Base-by-base conservation (phyloP, 2,888 invertebrate genomes). In the Himalopsyche tibetana region DNA sequence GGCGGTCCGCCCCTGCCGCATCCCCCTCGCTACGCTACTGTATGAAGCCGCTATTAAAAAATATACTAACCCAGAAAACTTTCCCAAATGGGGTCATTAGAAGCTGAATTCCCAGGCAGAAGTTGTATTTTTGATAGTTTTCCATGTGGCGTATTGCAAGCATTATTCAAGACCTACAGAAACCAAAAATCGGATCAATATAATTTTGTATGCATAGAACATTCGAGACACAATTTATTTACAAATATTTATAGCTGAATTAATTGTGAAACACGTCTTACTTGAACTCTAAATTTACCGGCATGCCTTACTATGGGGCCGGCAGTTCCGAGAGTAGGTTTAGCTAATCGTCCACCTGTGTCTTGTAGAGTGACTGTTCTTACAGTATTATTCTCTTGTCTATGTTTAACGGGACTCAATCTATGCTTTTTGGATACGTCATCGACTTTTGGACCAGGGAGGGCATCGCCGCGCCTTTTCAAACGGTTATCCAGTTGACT, bases 31-130 rank as follows among this genome's bases (percentile, higher is more conserved):
- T 28, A 28, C 28, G 28, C 28, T 28, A 28, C 28, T 28, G 28
- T 28, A 28, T 42, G 42, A 42, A 42, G 9, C 42, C 42, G 3
- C 42, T 9, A 45, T 8, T 45, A 74, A 5, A 12, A 69, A 17
- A 82, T 28, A 40, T 19, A 89, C 89, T 84, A 90, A 95, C 95
- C 95, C 89, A 96, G 92, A 90, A 95, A 95, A 5, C 95, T 95
- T 89, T 96, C 95, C 96, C 96, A 96, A 0, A 95, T 92, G 2
- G 94, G 94, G 87, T 95, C 95, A 85, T 93, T 93, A n/a, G 93
- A 93, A 0, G 92, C 93, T 0, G 91, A 93, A 89, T 93, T 94
- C 90, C 94, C 94, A 87, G 91, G 94, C 89, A 92, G 93, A 89
- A 92, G 93, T 91, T 94, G 95, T 89, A 94, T 92, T 89, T 92